Base-by-base conservation (phyloP, 2,888 invertebrate species). In the Dryocosmus kuriphilus region DNA sequence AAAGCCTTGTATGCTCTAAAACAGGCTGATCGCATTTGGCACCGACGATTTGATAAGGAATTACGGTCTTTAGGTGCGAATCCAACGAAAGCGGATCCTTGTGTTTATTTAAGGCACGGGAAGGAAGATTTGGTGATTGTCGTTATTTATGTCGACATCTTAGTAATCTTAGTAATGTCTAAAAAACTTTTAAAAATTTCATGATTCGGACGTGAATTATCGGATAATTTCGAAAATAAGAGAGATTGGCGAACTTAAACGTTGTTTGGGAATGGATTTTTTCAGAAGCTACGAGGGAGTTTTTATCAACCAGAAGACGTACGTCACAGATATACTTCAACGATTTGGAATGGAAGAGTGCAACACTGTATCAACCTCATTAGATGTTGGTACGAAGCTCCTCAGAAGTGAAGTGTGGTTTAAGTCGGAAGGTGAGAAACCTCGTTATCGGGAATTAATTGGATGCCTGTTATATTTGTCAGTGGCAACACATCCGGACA, bases 331-430 rank as follows among this genome's bases (percentile, higher is more conserved):
- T n/a, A n/a, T n/a, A n/a, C n/a, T n/a, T n/a, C n/a, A n/a, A n/a
- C n/a, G n/a, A n/a, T n/a, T n/a, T n/a, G n/a, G 46, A 14, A 75
- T 75, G 75, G 19, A 75, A 30, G 74, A 73, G 11, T 78, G 77
- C 74, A 83, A 80, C 9, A 65, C 75, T 0, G 79, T 80, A 11
- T 67, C 75, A 55, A 81, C 78, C 27, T 63, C 78, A 76, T n/a
- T n/a, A n/a, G n/a, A n/a, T n/a, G n/a, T n/a, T n/a, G n/a, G n/a
- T n/a, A n/a, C n/a, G n/a, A n/a, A 76, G 51, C 27, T 80, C 3
- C 32, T 22, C 22, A 77, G 55, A 38, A 16, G 55, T 22, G 63
- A 67, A 24, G 11, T 46, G 3, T 75, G 62, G 77, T 35, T 55
- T 19, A 35, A 65, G 7, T 19, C n/a, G 57, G n/a, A n/a, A n/a